These are phyloP conservation scores for Lindbergichthys nudifrons DNA, from an alignment of 2,797 vertebrate genomes.

Conservation along the genomic window DNA sequence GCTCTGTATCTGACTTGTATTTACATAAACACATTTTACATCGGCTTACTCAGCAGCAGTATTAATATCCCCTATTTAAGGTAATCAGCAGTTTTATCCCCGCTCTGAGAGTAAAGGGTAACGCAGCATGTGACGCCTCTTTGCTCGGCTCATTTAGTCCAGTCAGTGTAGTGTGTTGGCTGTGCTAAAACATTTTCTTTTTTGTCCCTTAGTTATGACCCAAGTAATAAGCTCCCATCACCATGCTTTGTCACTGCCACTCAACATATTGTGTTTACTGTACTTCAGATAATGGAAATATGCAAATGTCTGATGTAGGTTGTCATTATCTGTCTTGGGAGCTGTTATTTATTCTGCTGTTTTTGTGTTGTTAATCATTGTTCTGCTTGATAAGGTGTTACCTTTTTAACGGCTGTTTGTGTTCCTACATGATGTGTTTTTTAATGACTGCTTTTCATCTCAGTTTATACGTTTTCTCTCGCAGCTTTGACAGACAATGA, in stretches of 20 bases:
- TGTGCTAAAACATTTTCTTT: conserved; percentile 15
- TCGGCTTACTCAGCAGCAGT: conserved; percentile 73
- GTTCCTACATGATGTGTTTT: conserved; percentile 18
- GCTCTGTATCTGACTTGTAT: conserved; percentile 36
- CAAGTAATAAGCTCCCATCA: conserved; percentile 41
- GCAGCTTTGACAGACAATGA: conserved; percentile 2
- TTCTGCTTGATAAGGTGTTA: conserved; percentile 34
- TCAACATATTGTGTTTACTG: conserved; percentile 13
- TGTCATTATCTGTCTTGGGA: conserved; percentile 28
- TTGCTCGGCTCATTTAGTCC: conserved; percentile 33
- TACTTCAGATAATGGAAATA: conserved; percentile 56
- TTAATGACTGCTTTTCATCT: conserved; percentile 21
- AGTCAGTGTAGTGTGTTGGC: conserved; percentile 22
- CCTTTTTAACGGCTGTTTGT: conserved; percentile 26
- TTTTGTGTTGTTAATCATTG: conserved; percentile 34
- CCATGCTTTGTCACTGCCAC: conserved; percentile 22
- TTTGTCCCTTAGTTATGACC: conserved; percentile 45
- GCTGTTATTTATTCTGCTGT: conserved; percentile 30
- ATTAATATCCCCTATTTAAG: conserved; percentile 73
- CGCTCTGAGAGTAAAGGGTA: conserved; percentile 27
- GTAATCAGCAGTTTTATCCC: conserved; percentile 71
- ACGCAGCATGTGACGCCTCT: conserved; percentile 32
- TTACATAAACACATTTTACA: conserved; percentile 77
- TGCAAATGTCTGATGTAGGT: conserved; percentile 39
- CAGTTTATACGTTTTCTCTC: conserved; percentile 4